Percentiles rank a stretch among this genome's conserved stretches.
These are phyloP conservation scores for Lycocerus yunnanus DNA, from an alignment of 2,888 invertebrate genomes.

Conservation along the genomic window DNA sequence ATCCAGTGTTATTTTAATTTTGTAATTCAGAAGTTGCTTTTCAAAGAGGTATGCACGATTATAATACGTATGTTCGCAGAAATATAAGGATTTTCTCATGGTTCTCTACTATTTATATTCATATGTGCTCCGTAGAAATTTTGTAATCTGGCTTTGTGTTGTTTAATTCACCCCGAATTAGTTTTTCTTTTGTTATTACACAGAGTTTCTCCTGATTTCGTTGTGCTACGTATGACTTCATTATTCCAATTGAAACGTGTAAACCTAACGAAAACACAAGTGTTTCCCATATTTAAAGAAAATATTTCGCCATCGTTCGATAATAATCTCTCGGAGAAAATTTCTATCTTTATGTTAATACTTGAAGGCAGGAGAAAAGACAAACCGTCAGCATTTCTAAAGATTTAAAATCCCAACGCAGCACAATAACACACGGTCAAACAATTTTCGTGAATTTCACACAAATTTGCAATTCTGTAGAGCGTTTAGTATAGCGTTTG, in stretches of 20 bases:
- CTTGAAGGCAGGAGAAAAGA: background rate
- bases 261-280: background rate
- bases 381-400: conserved; percentile 5
- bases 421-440: conserved; percentile 22
- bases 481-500: background rate
- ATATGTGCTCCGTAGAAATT: conserved; percentile 24
- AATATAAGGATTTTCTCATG: conserved; percentile 10
- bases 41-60: conserved; percentile 12
- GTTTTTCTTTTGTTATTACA: conserved; percentile 16
- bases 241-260: background rate
- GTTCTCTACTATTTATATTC: conserved; percentile 21
- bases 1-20: conserved; percentile 25
- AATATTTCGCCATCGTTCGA: background rate
- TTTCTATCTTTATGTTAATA: background rate
- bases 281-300: background rate
- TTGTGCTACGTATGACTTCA: background rate
- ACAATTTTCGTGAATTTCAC: conserved; percentile 18
- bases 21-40: conserved; percentile 25
- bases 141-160: conserved; percentile 22
- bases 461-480: conserved; percentile 6
- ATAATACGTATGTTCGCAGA: background rate
- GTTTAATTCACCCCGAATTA: conserved; percentile 21
- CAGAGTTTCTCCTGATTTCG: background rate
- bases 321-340: background rate
- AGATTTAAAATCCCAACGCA: conserved; percentile 18